A percentile compares a stretch with the other conserved stretches of the same genome.
These are phyloP conservation scores for Catostylus mosaicus DNA, from an alignment of 30 jellyfish, hydroid and myxozoan genomes.

Conservation along the genomic window DNA sequence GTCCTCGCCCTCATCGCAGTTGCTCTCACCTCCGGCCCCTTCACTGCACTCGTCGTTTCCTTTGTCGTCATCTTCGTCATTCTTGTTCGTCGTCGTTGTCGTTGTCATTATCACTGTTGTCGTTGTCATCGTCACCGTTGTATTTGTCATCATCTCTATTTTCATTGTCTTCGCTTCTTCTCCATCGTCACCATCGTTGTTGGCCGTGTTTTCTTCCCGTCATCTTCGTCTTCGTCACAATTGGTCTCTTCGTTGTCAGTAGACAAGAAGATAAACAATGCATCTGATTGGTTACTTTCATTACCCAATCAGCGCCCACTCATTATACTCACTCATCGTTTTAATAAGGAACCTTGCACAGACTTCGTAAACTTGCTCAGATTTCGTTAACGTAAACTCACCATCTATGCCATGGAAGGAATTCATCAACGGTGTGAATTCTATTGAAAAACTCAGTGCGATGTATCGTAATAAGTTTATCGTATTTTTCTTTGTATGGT, in stretches of 20 bases:
- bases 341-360: neutral
- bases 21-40: neutral
- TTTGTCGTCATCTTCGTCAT: neutral
- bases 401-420: slow-evolving; percentile 96
- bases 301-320: neutral
- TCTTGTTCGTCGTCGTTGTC: neutral
- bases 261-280: neutral
- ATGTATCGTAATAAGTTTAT: slow-evolving; percentile 39
- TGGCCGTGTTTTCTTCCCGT: neutral
- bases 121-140: neutral
- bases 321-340: neutral
- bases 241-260: neutral
- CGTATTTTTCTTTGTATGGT: slow-evolving; percentile 59
- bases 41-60: neutral
- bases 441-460: slow-evolving; percentile 47
- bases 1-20: neutral
- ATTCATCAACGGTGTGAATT: slow-evolving; percentile 61
- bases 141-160: neutral
- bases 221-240: neutral
- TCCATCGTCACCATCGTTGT: neutral
- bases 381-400: neutral
- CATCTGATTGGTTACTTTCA: neutral
- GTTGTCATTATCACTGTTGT: too few relatives aligned
- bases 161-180: neutral
- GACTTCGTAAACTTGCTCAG: too few relatives aligned